These are phyloP conservation scores for Netta rufina DNA, from an alignment of 2,797 vertebrate species.

Conservation along the genomic window DNA sequence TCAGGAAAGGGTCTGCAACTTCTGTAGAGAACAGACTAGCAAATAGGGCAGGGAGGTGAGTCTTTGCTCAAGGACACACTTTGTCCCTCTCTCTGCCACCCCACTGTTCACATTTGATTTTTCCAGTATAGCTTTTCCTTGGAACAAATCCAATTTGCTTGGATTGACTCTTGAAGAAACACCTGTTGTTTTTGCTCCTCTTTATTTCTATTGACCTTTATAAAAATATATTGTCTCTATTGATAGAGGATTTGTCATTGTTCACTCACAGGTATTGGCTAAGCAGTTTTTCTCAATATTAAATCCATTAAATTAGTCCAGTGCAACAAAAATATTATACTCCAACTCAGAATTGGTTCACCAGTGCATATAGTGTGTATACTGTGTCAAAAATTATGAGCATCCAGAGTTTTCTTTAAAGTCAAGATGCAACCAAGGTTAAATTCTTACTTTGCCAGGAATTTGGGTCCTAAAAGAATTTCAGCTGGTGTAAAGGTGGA, in stretches of 20 bases:
- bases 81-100: neutral
- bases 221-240: neutral
- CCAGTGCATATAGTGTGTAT: neutral
- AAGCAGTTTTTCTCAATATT: neutral
- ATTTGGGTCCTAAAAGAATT: neutral
- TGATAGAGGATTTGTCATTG: neutral
- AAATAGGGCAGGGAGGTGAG: neutral
- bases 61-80: rapidly evolving
- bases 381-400: neutral
- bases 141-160: neutral
- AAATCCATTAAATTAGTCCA: neutral
- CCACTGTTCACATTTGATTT: neutral
- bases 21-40: neutral
- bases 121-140: neutral
- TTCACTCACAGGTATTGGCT: neutral
- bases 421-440: neutral
- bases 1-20: neutral
- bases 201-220: neutral
- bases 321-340: neutral
- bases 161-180: neutral
- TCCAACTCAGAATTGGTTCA: neutral
- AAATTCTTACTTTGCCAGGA: neutral
- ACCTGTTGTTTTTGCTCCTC: neutral
- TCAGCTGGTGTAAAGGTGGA: neutral
- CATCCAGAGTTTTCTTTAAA: neutral